Conservation (phyloP, 2,797 vertebrate species). For the Trachops cirrhosus region DNA sequence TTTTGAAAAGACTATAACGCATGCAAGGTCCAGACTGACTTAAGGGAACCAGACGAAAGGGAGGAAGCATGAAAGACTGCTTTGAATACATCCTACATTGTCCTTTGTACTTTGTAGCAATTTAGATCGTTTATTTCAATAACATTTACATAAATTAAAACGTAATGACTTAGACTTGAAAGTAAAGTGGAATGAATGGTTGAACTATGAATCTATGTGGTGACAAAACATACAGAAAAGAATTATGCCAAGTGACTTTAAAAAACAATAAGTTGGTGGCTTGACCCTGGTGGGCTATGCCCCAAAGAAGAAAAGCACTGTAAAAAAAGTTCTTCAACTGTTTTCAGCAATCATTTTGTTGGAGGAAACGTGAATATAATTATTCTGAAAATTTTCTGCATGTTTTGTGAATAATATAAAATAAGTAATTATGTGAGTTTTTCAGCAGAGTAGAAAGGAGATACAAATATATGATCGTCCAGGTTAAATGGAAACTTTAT, state of each 20-base stretch:
- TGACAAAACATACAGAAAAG: neutral
- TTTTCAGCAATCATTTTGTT: constrained; percentile 12
- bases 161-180: neutral
- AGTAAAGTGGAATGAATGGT: neutral
- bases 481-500: neutral
- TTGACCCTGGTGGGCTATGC: neutral
- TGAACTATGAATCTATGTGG: neutral
- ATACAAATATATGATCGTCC: neutral
- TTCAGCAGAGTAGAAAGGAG: neutral
- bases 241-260: neutral
- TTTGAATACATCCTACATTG: rapidly evolving
- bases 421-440: neutral
- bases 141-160: constrained; percentile 11
- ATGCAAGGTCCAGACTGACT: neutral
- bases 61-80: neutral
- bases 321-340: neutral
- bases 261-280: neutral
- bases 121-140: neutral
- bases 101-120: neutral
- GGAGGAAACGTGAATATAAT: constrained; percentile 15
- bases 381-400: constrained; percentile 11
- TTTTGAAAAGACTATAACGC: neutral
- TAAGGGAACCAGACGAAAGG: neutral
- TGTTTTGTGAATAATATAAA: neutral
- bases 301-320: too few species aligned